Percentiles rank a stretch among this genome's conserved stretches.
These are phyloP conservation scores for Noctua janthe DNA, from an alignment of 2,888 invertebrate genomes.

Conservation along the genomic window DNA sequence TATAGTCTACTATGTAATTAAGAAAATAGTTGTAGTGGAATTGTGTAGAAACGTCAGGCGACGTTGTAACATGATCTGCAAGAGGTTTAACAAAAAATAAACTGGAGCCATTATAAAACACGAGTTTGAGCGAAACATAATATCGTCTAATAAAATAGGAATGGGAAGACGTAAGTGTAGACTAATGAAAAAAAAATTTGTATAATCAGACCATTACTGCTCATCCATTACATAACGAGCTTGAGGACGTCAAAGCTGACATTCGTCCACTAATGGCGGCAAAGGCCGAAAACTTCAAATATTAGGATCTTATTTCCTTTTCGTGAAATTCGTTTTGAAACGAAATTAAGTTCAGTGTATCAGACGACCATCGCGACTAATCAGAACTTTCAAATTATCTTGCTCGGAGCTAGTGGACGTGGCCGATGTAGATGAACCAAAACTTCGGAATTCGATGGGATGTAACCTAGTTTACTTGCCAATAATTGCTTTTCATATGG, in stretches of 20 bases:
- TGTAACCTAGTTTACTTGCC: conserved; percentile 5
- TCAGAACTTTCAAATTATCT: conserved; percentile 65
- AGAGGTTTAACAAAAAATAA: background rate
- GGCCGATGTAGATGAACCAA: background rate
- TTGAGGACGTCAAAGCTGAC: conserved; percentile 54
- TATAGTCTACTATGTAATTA: conserved; percentile 22
- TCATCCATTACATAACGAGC: conserved; percentile 46
- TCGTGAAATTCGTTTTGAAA: conserved; percentile 63
- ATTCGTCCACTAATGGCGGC: conserved; percentile 58
- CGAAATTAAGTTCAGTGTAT: conserved; percentile 64
- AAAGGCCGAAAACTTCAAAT: conserved; percentile 62
- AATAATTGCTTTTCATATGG: conserved; percentile 5
- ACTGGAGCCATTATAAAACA: background rate
- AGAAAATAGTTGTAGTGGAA: background rate
- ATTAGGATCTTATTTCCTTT: conserved; percentile 69
- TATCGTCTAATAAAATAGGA: conserved; percentile 6
- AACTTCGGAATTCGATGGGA: background rate
- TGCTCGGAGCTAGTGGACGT: conserved; percentile 34
- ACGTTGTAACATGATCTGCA: background rate
- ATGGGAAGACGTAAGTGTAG: background rate
- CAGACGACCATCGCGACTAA: conserved; percentile 56
- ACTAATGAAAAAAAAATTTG: conserved; percentile 2
- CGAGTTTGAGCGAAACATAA: background rate
- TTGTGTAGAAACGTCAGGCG: too few relatives aligned
- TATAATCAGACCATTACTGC: conserved; percentile 39